These are phyloP conservation scores for Helicoverpa armigera DNA, from an alignment of 1,140 invertebrate genomes.

Conservation along the genomic window DNA sequence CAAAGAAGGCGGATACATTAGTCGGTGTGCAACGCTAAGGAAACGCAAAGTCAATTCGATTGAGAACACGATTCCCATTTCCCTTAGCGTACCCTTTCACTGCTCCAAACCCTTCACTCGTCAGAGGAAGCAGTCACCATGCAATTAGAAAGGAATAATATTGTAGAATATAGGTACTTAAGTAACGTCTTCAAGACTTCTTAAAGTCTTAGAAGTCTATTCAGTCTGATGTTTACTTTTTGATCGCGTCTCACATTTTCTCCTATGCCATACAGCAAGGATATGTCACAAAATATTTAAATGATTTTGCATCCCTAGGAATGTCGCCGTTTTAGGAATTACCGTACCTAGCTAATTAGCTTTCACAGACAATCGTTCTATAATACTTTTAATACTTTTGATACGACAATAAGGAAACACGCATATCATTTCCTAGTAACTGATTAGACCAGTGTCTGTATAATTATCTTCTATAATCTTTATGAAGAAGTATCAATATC, in stretches of 20 bases:
- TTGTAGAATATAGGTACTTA: neutral
- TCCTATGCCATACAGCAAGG: too few relatives aligned
- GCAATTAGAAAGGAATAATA: neutral
- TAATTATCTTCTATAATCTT: too few relatives aligned
- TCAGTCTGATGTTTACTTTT: too few relatives aligned
- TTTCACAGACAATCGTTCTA: too few relatives aligned
- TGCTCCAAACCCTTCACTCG: neutral
- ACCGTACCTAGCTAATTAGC: too few relatives aligned
- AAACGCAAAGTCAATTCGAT: constrained; percentile 6
- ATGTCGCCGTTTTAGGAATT: too few relatives aligned
- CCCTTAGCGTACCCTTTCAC: constrained; percentile 2
- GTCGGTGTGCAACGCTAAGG: neutral
- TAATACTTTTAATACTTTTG: too few relatives aligned
- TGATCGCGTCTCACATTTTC: too few relatives aligned
- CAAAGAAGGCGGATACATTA: constrained; percentile 11
- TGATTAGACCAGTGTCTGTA: neutral
- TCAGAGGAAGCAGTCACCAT: neutral
- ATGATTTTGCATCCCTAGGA: too few relatives aligned
- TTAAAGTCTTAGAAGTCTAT: too few relatives aligned
- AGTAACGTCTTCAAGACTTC: neutral
- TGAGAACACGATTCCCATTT: constrained; percentile 19
- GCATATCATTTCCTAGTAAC: neutral
- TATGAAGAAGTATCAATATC: neutral
- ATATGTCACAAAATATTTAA: too few relatives aligned
- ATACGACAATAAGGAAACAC: too few relatives aligned